Evolutionary conservation across 2,113 vertebrate genomes (phyloP).

Genomic region (Ciconia stormi): DNA sequence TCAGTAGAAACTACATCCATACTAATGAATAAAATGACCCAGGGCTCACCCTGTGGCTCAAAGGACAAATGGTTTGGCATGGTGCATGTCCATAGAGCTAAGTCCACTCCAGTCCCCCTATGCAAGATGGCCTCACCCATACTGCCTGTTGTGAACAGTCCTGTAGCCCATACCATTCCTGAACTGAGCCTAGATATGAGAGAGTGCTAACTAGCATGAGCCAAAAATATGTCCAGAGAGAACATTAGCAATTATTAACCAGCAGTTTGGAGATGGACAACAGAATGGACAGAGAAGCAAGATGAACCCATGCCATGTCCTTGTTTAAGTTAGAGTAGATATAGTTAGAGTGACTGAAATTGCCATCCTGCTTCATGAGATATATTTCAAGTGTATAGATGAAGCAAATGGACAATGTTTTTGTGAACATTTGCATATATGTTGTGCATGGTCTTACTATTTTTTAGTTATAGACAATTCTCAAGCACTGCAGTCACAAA

Average conservation of each 20-base stretch:
- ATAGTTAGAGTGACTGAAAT: not conserved
- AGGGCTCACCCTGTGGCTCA: not conserved
- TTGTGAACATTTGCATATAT: not conserved
- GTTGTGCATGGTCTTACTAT: not conserved
- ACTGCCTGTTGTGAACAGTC: not conserved
- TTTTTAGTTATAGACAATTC: not conserved
- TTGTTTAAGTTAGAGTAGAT: not conserved
- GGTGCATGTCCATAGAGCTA: not conserved
- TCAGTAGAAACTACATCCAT: not conserved
- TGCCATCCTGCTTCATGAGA: not conserved
- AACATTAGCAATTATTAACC: not conserved
- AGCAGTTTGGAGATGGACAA: not conserved
- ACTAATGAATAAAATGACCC: not conserved
- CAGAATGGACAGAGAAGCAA: not conserved
- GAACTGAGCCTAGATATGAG: not conserved
- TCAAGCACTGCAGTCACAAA: not conserved
- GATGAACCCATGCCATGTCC: not conserved
- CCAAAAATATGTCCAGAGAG: not conserved
- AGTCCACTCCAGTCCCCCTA: accelerated
- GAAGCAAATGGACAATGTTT: not conserved
- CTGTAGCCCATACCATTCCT: not conserved
- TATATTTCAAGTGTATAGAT: not conserved
- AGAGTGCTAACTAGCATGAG: not conserved
- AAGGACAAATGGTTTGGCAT: not conserved
- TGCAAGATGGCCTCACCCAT: not conserved